Evolutionary conservation across 2,113 vertebrate species (phyloP).

Genomic region (Phalacrocorax brasilianus): DNA sequence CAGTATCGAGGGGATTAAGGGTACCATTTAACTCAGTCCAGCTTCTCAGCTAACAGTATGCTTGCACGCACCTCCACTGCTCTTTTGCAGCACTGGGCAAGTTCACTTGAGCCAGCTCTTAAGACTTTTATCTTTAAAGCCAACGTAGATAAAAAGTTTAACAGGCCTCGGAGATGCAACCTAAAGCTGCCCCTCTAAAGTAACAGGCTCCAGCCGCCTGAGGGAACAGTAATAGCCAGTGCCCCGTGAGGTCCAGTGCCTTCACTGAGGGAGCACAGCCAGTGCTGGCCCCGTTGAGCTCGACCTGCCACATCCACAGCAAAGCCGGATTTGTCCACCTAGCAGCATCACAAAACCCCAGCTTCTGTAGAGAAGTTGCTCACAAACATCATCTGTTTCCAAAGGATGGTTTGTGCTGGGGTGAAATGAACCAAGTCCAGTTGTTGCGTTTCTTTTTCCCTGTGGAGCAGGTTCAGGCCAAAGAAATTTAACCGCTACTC

Average conservation of each 20-base stretch:
- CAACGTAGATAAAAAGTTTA: neutral
- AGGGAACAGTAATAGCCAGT: neutral
- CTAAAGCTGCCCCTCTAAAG: neutral
- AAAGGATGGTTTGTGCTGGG: constrained; percentile 9
- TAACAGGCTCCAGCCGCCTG: neutral
- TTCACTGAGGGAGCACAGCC: neutral
- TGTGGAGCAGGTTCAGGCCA: neutral
- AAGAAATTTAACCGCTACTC: constrained; percentile 59
- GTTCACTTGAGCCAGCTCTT: constrained; percentile 38
- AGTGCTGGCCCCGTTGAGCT: neutral
- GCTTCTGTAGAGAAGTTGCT: neutral
- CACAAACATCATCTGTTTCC: constrained; percentile 15
- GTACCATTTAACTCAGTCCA: constrained; percentile 58
- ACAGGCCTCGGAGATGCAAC: neutral
- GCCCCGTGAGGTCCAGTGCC: neutral
- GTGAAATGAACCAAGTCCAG: constrained; percentile 20
- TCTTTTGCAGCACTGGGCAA: neutral
- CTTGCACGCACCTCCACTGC: constrained; percentile 47
- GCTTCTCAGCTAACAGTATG: constrained; percentile 58
- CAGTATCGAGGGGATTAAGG: constrained; percentile 54
- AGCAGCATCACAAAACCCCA: neutral
- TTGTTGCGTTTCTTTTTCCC: constrained; percentile 42
- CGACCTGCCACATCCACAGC: neutral
- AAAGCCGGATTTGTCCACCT: neutral
- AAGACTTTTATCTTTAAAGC: constrained; percentile 48